Conservation (phyloP, 2,888 invertebrate genomes). For the Agonopterix arenella region DNA sequence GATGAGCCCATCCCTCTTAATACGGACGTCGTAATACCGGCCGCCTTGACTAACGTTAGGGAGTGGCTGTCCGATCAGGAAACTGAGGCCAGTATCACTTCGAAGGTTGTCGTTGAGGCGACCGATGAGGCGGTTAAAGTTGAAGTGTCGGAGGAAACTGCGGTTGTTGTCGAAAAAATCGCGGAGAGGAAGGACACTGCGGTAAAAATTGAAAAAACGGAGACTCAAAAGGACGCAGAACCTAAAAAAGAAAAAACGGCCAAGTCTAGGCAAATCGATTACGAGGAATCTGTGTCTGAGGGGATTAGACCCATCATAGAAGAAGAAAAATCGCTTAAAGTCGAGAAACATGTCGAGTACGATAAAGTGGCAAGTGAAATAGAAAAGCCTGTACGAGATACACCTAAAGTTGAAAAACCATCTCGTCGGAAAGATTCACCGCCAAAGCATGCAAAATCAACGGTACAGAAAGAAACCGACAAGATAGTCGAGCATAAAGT, state of each 20-base stretch:
- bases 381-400: background rate
- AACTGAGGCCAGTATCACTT: background rate
- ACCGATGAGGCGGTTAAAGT: background rate
- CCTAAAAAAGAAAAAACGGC: background rate
- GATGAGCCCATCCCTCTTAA: conserved; percentile 25
- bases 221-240: no score
- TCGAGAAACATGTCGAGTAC: background rate
- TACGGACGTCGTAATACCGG: conserved; percentile 28
- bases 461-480: background rate
- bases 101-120: background rate
- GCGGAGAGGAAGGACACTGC: background rate
- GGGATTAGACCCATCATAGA: background rate
- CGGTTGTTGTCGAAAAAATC: background rate
- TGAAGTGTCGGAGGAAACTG: background rate
- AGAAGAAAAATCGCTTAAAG: background rate
- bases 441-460: background rate
- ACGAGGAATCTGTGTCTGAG: no score
- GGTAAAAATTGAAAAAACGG: background rate
- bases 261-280: no score
- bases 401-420: background rate
- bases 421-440: background rate
- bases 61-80: background rate
- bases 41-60: conserved; percentile 19
- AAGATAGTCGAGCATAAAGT: background rate
- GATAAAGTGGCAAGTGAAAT: background rate